A percentile compares a stretch with the other conserved stretches of the same genome.
Evolutionary conservation across 2,797 vertebrate genomes (phyloP).

Genomic region (Orestias chungarensis): DNA sequence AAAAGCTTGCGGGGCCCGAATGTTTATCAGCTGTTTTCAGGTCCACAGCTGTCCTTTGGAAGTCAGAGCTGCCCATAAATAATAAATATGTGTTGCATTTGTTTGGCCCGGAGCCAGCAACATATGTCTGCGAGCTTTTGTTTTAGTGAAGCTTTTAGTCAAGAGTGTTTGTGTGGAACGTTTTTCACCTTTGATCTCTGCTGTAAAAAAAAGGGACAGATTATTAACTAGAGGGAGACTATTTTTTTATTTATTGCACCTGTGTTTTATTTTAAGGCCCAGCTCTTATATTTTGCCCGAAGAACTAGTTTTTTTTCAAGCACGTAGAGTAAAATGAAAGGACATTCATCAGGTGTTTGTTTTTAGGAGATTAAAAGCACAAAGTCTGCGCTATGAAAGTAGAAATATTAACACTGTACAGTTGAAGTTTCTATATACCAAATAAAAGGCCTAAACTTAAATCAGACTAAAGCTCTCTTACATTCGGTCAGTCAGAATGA

Average conservation of each 20-base stretch:
- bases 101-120: slow-evolving; percentile 76
- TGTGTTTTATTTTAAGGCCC: slow-evolving; percentile 45
- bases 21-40: slow-evolving; percentile 85
- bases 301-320: slow-evolving; percentile 6
- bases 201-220: slow-evolving; percentile 65
- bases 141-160: slow-evolving; percentile 25
- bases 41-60: slow-evolving; percentile 83
- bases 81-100: slow-evolving; percentile 77
- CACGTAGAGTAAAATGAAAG: slow-evolving; percentile 10
- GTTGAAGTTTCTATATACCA: not conserved
- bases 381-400: no score
- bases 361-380: slow-evolving; percentile 8
- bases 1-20: slow-evolving; percentile 76
- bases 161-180: slow-evolving; percentile 52
- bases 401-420: not conserved
- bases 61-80: slow-evolving; percentile 75
- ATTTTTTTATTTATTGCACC: slow-evolving; percentile 41
- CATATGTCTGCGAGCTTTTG: slow-evolving; percentile 47
- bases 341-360: slow-evolving; percentile 8
- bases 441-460: not conserved
- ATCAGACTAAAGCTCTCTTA: not conserved
- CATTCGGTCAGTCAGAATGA: not conserved
- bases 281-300: not conserved
- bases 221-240: slow-evolving; percentile 42
- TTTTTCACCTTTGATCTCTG: slow-evolving; percentile 80